Evolutionary conservation across 2,888 invertebrate species (phyloP).

Genomic region (Empis stercorea): DNA sequence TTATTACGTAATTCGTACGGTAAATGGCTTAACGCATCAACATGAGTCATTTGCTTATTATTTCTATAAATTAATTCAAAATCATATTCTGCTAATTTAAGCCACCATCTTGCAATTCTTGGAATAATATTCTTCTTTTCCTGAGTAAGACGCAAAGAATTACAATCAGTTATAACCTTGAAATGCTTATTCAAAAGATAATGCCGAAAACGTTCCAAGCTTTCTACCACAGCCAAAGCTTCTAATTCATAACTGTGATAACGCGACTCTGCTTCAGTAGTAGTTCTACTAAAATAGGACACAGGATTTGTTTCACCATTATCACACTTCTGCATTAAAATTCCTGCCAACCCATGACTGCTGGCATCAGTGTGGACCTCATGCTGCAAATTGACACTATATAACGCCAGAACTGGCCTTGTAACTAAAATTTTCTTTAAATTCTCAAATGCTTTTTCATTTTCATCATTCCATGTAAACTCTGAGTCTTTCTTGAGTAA

Average conservation of each 20-base stretch:
- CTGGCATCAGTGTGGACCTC: no score
- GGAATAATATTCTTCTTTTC: neutral
- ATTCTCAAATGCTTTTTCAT: no score
- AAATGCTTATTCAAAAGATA: conserved; percentile 2
- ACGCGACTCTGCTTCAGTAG: neutral
- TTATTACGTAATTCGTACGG: neutral
- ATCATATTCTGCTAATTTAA: conserved; percentile 8
- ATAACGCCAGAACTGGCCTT: no score
- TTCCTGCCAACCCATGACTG: neutral
- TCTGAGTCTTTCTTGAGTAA: no score
- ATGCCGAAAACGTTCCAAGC: conserved; percentile 1
- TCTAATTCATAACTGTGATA: conserved; percentile 4
- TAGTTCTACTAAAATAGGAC: conserved; percentile 3
- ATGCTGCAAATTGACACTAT: no score
- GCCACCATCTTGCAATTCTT: conserved; percentile 21
- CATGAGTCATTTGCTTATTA: conserved; percentile 18
- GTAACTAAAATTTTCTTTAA: no score
- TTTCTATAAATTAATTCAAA: conserved; percentile 5
- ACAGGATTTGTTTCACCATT: neutral
- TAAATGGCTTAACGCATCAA: conserved; percentile 17
- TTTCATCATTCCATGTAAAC: no score
- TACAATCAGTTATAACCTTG: conserved; percentile 3
- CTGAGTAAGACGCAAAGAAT: neutral
- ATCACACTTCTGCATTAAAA: neutral
- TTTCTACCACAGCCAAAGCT: conserved; percentile 2